These are phyloP conservation scores for Plemyria rubiginata DNA, from an alignment of 2,888 invertebrate species.

Conservation along the genomic window DNA sequence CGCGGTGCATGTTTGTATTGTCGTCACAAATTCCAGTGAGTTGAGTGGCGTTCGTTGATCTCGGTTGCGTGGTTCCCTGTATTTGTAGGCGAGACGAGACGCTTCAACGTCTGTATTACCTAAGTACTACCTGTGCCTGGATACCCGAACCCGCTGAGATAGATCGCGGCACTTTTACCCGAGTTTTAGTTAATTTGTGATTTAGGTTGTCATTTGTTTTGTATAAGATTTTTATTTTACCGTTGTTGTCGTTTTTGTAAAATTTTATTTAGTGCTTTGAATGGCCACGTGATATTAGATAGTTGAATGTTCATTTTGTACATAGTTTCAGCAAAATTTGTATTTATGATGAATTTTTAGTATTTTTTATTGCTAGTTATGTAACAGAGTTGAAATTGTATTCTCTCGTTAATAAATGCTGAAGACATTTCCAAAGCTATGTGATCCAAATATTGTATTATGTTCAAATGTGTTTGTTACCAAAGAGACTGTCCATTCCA, in stretches of 20 bases:
- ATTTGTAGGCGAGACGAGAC: constrained; percentile 38
- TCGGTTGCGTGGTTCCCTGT: constrained; percentile 61
- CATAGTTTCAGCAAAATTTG: constrained; percentile 51
- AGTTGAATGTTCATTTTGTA: constrained; percentile 63
- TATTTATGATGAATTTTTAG: constrained; percentile 46
- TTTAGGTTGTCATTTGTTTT: constrained; percentile 70
- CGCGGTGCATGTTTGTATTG: neutral
- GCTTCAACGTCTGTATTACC: constrained; percentile 35
- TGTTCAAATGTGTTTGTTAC: constrained; percentile 78
- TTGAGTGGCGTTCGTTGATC: constrained; percentile 55
- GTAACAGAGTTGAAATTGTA: constrained; percentile 27
- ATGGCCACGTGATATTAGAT: constrained; percentile 78
- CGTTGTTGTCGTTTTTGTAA: constrained; percentile 73
- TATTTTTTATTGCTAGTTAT: constrained; percentile 40
- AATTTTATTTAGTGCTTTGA: constrained; percentile 77
- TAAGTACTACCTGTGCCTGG: constrained; percentile 6
- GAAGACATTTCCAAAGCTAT: constrained; percentile 40
- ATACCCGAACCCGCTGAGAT: constrained; percentile 11
- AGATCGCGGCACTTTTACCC: constrained; percentile 45
- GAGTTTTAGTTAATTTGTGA: constrained; percentile 58
- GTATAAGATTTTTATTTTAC: constrained; percentile 75
- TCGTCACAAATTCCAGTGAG: constrained; percentile 59
- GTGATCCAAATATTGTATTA: constrained; percentile 51
- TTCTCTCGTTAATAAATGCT: constrained; percentile 31
- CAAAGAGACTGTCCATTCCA: constrained; percentile 78